Percentiles rank a stretch among this genome's conserved stretches.
Conservation (phyloP, 1,140 invertebrate species). For the Centruroides vittatus region DNA sequence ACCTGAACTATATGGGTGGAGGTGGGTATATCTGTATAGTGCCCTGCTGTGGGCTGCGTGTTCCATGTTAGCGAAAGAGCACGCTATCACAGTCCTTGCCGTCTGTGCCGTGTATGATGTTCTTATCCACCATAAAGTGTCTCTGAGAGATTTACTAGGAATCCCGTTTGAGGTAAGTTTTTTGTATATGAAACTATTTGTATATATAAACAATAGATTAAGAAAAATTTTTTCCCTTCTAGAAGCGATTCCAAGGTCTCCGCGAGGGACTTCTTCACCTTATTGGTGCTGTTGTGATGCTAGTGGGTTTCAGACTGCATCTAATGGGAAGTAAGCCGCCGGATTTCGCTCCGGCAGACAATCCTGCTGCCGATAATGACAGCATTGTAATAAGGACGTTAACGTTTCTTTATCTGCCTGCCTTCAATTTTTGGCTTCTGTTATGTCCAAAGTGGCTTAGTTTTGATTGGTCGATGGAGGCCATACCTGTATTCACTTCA, state of each 20-base stretch:
- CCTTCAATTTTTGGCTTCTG: constrained; percentile 68
- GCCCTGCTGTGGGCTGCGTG: constrained; percentile 16
- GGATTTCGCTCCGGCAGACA: constrained; percentile 28
- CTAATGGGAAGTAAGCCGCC: constrained; percentile 25
- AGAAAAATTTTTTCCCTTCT: constrained; percentile 24
- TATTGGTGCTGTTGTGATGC: constrained; percentile 27
- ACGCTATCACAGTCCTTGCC: constrained; percentile 76
- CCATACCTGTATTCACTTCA: constrained; percentile 60
- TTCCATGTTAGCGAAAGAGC: constrained; percentile 77
- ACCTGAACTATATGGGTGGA: background rate
- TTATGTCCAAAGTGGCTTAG: constrained; percentile 66
- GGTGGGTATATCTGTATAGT: constrained; percentile 13
- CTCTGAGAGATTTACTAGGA: constrained; percentile 7
- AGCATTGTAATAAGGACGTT: constrained; percentile 34
- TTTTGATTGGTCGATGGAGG: constrained; percentile 94
- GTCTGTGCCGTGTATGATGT: constrained; percentile 68
- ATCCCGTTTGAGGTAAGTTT: constrained; percentile 7
- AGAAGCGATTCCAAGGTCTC: constrained; percentile 40
- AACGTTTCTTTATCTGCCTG: constrained; percentile 76
- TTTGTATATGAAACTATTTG: background rate
- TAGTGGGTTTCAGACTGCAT: constrained; percentile 24
- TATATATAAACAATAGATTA: background rate
- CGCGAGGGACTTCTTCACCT: constrained; percentile 43
- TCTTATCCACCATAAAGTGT: constrained; percentile 31
- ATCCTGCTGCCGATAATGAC: constrained; percentile 30